Conservation (phyloP, 2,113 vertebrate species). For the Ia io region DNA sequence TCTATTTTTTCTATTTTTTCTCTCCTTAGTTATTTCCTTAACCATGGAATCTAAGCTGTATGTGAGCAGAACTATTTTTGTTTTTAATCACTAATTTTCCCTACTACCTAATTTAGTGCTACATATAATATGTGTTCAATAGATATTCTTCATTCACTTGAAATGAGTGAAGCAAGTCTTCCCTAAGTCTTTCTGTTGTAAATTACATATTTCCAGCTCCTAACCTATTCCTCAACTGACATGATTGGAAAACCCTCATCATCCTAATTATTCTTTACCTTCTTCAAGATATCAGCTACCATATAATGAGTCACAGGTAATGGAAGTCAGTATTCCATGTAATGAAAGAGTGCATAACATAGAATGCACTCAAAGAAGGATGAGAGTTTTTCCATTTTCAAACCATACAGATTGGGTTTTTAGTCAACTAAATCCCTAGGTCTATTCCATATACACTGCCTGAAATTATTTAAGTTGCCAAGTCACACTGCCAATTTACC, state of each 20-base stretch:
- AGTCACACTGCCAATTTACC: conserved; percentile 28
- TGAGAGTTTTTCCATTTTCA: not conserved
- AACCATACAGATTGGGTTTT: not conserved
- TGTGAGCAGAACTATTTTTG: not conserved
- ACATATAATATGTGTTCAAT: not conserved
- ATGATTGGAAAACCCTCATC: not conserved
- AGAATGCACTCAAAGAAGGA: not conserved
- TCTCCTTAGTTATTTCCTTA: not conserved
- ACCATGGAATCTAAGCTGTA: not conserved
- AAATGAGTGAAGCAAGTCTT: not conserved
- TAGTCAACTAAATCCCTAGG: not conserved
- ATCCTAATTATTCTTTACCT: not conserved
- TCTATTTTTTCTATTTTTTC: too few species aligned
- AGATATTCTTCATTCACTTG: not conserved
- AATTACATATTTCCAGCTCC: not conserved
- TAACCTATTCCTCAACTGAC: not conserved
- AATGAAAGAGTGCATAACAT: not conserved
- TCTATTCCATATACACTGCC: not conserved
- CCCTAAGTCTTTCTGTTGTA: not conserved
- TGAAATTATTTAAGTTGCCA: conserved; percentile 40
- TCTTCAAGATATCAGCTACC: not conserved
- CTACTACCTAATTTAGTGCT: not conserved
- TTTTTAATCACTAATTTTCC: not conserved
- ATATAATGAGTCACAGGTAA: not conserved
- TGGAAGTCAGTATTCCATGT: not conserved